Conservation (phyloP, 2,888 invertebrate genomes). For the Scaptomyza tumidula region DNA sequence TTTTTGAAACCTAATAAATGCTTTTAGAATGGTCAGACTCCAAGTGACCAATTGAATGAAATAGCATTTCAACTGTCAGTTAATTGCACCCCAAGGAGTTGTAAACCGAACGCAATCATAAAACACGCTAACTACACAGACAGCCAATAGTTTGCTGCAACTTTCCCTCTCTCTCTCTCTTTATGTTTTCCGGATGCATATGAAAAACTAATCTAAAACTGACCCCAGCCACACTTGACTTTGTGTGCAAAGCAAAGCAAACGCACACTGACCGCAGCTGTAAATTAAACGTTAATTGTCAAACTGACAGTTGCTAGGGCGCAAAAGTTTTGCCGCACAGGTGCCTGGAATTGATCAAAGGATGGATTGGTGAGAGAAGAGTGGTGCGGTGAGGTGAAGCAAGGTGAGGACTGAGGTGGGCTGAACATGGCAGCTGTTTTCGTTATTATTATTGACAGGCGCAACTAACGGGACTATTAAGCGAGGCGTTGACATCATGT, state of each 20-base stretch:
- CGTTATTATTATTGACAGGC: conserved; percentile 77
- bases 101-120: conserved; percentile 59
- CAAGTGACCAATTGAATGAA: conserved; percentile 65
- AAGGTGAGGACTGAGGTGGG: conserved; percentile 29
- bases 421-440: conserved; percentile 67
- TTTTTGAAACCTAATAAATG: conserved; percentile 17
- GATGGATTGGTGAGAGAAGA: neutral
- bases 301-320: conserved; percentile 69
- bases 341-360: conserved; percentile 23
- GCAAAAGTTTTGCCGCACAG: conserved; percentile 54
- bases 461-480: conserved; percentile 69
- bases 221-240: conserved; percentile 69
- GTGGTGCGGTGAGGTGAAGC: neutral
- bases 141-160: conserved; percentile 37
- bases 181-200: conserved; percentile 12
- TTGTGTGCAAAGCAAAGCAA: conserved; percentile 39
- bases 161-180: neutral
- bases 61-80: conserved; percentile 52
- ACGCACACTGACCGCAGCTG: conserved; percentile 65
- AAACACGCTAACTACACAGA: conserved; percentile 69
- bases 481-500: conserved; percentile 71
- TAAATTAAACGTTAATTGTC: conserved; percentile 71
- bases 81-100: conserved; percentile 76
- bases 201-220: conserved; percentile 76
- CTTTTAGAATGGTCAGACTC: conserved; percentile 29